Conservation (phyloP, 2,888 invertebrate species). For the Eretmocerus hayati region DNA sequence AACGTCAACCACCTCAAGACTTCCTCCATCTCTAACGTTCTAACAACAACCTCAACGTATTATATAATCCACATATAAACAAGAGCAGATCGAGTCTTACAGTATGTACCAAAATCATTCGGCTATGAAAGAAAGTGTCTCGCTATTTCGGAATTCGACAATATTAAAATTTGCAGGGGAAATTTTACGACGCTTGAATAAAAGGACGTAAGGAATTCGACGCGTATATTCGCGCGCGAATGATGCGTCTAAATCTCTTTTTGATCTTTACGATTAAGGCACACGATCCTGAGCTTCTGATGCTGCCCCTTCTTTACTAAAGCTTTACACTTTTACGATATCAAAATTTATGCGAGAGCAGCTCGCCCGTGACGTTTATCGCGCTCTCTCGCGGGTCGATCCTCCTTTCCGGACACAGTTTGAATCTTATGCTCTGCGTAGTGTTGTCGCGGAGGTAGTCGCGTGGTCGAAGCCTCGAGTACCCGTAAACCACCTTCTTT, state of each 20-base stretch:
- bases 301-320: background rate
- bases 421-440: too few relatives aligned
- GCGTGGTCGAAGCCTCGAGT: background rate
- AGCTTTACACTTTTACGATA: constrained; percentile 24
- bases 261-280: constrained; percentile 19
- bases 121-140: background rate
- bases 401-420: background rate
- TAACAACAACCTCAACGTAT: too few relatives aligned
- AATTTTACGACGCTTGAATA: too few relatives aligned
- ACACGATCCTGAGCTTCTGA: constrained; percentile 5
- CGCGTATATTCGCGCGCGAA: too few relatives aligned
- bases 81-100: too few relatives aligned
- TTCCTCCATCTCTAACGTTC: too few relatives aligned
- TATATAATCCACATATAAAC: too few relatives aligned
- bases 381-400: background rate
- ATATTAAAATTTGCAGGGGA: too few relatives aligned
- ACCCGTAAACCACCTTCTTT: constrained; percentile 14
- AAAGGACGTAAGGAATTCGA: too few relatives aligned
- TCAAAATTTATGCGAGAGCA: constrained; percentile 20
- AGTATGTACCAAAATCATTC: too few relatives aligned
- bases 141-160: background rate
- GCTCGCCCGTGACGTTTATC: constrained; percentile 16
- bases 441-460: too few relatives aligned
- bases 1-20: too few relatives aligned
- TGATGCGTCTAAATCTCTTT: constrained; percentile 17